Conservation (phyloP, 2,888 invertebrate species). For the Coleophora deauratella region DNA sequence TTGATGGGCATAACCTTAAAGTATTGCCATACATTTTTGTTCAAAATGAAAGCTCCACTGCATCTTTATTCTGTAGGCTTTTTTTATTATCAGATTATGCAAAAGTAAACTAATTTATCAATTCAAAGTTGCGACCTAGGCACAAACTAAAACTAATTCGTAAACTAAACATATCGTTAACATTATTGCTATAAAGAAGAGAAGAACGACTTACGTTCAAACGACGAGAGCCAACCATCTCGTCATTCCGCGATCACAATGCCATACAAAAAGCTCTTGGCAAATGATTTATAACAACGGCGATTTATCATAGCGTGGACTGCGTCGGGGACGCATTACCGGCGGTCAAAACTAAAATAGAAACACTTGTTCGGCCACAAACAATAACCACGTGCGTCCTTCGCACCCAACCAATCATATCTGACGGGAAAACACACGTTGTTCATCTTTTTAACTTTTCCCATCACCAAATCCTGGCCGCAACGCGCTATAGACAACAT, state of each 20-base stretch:
- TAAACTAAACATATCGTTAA: too few relatives aligned
- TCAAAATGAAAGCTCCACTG: too few relatives aligned
- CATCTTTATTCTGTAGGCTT: too few relatives aligned
- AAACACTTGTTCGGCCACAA: slow-evolving; percentile 34
- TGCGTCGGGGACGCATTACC: slow-evolving; percentile 27
- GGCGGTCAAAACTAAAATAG: slow-evolving; percentile 36
- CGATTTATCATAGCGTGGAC: slow-evolving; percentile 34
- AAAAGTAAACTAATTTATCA: too few relatives aligned
- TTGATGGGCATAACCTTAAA: too few relatives aligned
- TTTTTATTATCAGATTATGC: too few relatives aligned
- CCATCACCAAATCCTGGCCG: slow-evolving; percentile 3
- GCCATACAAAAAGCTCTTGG: slow-evolving; percentile 12
- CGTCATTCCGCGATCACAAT: slow-evolving; percentile 9
- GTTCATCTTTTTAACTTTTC: slow-evolving; percentile 3
- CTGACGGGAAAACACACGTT: slow-evolving; percentile 29
- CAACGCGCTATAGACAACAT: slow-evolving; percentile 8
- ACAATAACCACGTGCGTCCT: slow-evolving; percentile 35
- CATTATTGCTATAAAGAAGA: too few relatives aligned
- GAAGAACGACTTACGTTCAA: too few relatives aligned
- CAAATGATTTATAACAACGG: slow-evolving; percentile 15
- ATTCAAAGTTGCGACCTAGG: too few relatives aligned
- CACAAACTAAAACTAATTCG: too few relatives aligned
- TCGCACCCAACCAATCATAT: slow-evolving; percentile 40
- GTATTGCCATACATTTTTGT: too few relatives aligned
- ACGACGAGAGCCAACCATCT: too few relatives aligned